Evolutionary conservation across 2,888 invertebrate genomes (phyloP), one percentile per base, ranked within the genome.

Genomic region (Junonia oenone): DNA sequence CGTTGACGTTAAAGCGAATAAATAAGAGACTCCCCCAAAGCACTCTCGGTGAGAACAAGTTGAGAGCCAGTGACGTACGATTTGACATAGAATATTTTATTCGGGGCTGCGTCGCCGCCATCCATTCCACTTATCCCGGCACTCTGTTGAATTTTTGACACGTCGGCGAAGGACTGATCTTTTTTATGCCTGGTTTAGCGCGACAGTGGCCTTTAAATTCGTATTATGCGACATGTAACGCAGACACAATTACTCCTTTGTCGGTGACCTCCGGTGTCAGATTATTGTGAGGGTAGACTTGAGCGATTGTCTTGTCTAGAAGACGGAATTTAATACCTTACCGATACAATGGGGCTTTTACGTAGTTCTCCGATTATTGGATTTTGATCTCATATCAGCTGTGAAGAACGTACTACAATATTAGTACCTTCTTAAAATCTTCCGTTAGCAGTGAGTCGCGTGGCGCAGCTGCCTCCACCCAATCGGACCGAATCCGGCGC

Each of bases 1-100:
- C 79, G 77, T 73, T 81, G 85, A 85, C 81, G 74, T 82, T 78
- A 81, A 81, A 79, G 78, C 80, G 78, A 85, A 88, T 88, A 90
- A 88, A 89, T 88, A 87, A 83, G 81, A 81, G 84, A 81, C 81
- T 87, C 83, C 81, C 77, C 79, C 76, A 75, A 77, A 85, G 83
- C 80, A 86, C 85, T 88, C 83, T 78, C 77, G 66, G 75, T 69
- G 79, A 79, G 86, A 83, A 80, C 83, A 82, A 83, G 83, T 78
- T 75, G 79, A 77, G 83, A 83, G 81, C 82, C 81, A 69, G 82
- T 89, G 90, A 90, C 86, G 83, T 90, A 90, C 87, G 88, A 82
- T 88, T 86, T 87, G 86, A 86, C 81, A 80, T 77, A 80, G 84
- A 88, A 89, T 90, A 86, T 88, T 90, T 89, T 88, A 90, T 84